Base-by-base conservation (phyloP, 2,113 vertebrate genomes). In the Pogonocichla stellata region DNA sequence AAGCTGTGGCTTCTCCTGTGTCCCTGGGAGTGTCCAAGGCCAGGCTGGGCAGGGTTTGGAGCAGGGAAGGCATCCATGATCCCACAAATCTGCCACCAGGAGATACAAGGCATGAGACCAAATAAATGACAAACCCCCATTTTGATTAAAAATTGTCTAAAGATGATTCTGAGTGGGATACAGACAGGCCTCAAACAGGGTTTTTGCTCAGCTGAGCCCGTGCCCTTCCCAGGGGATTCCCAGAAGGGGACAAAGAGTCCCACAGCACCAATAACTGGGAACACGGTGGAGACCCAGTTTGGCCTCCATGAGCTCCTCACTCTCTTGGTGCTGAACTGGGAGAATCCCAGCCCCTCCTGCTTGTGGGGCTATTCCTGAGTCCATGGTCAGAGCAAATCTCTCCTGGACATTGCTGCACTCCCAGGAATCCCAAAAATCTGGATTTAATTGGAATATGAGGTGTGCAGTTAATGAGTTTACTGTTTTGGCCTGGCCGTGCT, bases 171-270 rank as follows among this genome's bases (percentile, higher is more conserved):
- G 43, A 38, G 16, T 12, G 19, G 28, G 36, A 57, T 31, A 53
- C 2, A 31, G 10, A 28, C 20, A 9, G 4, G 13, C 38, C 51
- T 9, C n/a, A 26, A 9, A 6, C 0, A 0, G 6, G 8, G 5
- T 1, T 66, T 38, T 18, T 24, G 60, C 47, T 25, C 5, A 8
- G 38, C 29, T 8, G 24, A 47, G 45, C 79, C 31, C 1, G 3
- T 6, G 43, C 45, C 51, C 22, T 36, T 36, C 34, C 38, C 6
- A 5, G 3, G n/a, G 28, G 12, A 34, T 18, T 60, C 42, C 42
- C 42, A 58, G 54, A 28, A 29, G 10, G 53, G 23, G 31, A 45
- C 40, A 17, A 45, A 29, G 42, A 4, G 15, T 60, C 26, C 72
- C 43, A 47, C 42, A 36, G n/a, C 26, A 29, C 10, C 42, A 36